These are phyloP conservation scores for Zapus hudsonius DNA, from an alignment of 2,113 vertebrate species.

Conservation along the genomic window DNA sequence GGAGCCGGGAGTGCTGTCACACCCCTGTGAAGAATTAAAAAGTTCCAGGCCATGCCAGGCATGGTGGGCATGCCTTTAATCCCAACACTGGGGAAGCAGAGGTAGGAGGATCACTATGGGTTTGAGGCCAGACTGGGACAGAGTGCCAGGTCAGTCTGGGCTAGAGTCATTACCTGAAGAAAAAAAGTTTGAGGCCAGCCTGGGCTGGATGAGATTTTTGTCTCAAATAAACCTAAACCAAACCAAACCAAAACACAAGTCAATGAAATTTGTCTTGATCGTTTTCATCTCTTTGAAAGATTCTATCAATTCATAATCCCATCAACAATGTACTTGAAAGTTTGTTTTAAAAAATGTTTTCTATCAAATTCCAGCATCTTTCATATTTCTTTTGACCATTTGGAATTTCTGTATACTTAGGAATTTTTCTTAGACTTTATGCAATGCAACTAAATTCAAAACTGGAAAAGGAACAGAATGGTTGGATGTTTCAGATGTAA, in stretches of 20 bases:
- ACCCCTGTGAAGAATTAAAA: too few species aligned
- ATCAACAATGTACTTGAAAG: neutral
- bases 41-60: too few species aligned
- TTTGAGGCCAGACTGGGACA: neutral
- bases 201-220: neutral
- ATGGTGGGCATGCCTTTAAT: too few species aligned
- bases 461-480: neutral
- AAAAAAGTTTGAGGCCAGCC: neutral
- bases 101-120: too few species aligned
- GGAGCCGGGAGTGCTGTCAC: too few species aligned
- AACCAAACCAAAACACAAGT: too few species aligned
- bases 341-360: neutral
- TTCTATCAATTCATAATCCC: neutral
- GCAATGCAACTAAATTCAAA: constrained; percentile 1
- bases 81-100: too few species aligned
- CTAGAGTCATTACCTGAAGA: too few species aligned
- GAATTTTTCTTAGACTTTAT: constrained; percentile 5
- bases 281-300: constrained; percentile 7
- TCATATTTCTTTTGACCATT: neutral
- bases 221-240: neutral
- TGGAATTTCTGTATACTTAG: neutral
- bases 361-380: neutral
- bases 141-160: too few species aligned
- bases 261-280: too few species aligned
- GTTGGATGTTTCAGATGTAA: neutral